Base-by-base conservation (phyloP, 2,113 vertebrate species). In the Sander vitreus region DNA sequence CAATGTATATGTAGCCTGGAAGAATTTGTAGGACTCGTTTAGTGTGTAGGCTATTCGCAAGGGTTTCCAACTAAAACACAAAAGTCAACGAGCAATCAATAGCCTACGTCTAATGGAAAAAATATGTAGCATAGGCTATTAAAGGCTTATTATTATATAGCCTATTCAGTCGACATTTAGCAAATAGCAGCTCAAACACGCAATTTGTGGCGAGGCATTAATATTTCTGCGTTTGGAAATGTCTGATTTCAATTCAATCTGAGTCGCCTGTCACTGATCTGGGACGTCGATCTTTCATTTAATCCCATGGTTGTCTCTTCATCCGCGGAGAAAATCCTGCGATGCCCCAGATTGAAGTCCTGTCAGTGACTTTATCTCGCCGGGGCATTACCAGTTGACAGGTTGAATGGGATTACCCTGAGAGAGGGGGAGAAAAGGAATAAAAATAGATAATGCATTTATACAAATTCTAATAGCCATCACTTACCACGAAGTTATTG, bases 341-440 rank as follows among this genome's bases (percentile, higher is more conserved):
- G 80, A 85, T 95, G 95, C 71, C 95, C 95, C 94, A 95, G 93
- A 94, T 96, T 94, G 91, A 87, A 90, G 93, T 85, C 85, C 93
- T 84, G 92, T 89, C 89, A 81, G 89, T 85, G 89, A 88, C 85
- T 90, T 90, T 89, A 92, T 86, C 87, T 88, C 80, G 50, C 71
- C 45, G 82, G 50, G 86, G 91, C 90, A 92, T 93, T 93, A 93
- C 85, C 68, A 84, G 88, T 92, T 92, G 88, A 91, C 85, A 86
- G 92, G 47, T 80, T 83, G 85, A 88, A 86, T 71, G 58, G 86
- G 93, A 94, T 94, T 93, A 92, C 65, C 53, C 64, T 2, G 65
- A 75, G 13, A 45, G 47, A 68, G 47, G 6, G 57, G 83, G 14
- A n/a, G 21, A 39, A 6, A 57, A 36, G 18, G 25, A 21, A 11